Conservation (phyloP, 2,888 invertebrate species). For the Leptinotarsa haldemani region DNA sequence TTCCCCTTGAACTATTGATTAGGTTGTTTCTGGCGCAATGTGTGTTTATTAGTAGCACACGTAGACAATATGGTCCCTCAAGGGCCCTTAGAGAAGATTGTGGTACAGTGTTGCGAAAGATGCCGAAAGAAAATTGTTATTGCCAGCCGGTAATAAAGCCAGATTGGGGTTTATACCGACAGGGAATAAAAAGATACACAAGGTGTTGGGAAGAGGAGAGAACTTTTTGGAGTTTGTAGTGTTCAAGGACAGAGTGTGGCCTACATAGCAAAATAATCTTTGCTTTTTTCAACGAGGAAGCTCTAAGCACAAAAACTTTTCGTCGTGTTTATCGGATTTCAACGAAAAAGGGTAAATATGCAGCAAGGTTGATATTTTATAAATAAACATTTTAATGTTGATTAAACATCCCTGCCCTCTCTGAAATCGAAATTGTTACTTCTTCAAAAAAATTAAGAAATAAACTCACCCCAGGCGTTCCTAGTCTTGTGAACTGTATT, state of each 20-base stretch:
- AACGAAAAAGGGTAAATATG: too few species aligned
- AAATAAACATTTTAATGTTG: too few species aligned
- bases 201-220: not conserved
- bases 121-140: conserved; percentile 56
- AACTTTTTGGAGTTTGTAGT: not conserved
- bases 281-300: too few species aligned
- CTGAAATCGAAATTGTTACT: too few species aligned
- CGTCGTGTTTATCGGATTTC: too few species aligned
- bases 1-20: conserved; percentile 44
- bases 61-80: conserved; percentile 60
- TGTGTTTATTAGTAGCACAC: conserved; percentile 54
- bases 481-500: too few species aligned
- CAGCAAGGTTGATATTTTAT: too few species aligned
- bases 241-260: not conserved
- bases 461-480: too few species aligned
- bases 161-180: conserved; percentile 35
- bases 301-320: too few species aligned
- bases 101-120: conserved; percentile 48
- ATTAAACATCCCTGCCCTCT: too few species aligned
- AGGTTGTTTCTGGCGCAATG: conserved; percentile 52
- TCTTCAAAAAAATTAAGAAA: too few species aligned
- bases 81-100: conserved; percentile 61
- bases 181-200: conserved; percentile 18
- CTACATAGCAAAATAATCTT: too few species aligned
- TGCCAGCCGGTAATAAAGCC: conserved; percentile 43